Evolutionary conservation across 1,140 invertebrate species (phyloP), one percentile per base, ranked within the genome.

Genomic region (Charaxes varanes): DNA sequence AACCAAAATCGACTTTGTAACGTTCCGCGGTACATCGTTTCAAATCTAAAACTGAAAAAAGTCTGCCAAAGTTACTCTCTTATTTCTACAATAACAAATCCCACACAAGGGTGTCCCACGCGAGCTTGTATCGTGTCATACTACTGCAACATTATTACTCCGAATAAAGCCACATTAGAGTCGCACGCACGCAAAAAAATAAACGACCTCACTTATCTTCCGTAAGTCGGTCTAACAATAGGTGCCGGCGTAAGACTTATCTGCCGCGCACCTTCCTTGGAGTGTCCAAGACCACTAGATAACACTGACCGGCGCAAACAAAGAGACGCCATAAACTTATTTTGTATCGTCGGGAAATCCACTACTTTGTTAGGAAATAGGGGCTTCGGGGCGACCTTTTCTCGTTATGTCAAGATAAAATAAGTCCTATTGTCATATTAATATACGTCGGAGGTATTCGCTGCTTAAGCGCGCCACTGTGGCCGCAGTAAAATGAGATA

Each of bases 301-400:
- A 77, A 74, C 68, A 72, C 68, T 70, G 64, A 69, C 68, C 61
- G 65, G 55, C 50, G 45, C 67, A 69, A 63, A 74, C 68, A 74
- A 76, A 71, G 56, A 62, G 41, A 34, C 42, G 34, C 45, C 61
- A 71, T 70, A 76, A 76, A 76, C 69, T 76, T 76, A 74, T 81
- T 76, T 65, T 72, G 73, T 74, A 67, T 66, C 57, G 54, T 55
- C 46, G 51, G 27, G 30, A 46, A 62, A 64, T 69, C 62, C 58
- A 52, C 41, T 63, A 70, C 63, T 64, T 69, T 69, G 64, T 76
- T 62, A 42, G 48, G 19, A 41, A 52, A 54, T 53, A 53, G 31
- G 38, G 50, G 37, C 21, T 40, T 14, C 40, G 28, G 41, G 23
- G 28, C 15, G 31, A 38, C 34, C 34, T 14, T 19, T 13, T 10